These are phyloP conservation scores for Erannis defoliaria DNA, from an alignment of 2,888 invertebrate species.

Conservation along the genomic window DNA sequence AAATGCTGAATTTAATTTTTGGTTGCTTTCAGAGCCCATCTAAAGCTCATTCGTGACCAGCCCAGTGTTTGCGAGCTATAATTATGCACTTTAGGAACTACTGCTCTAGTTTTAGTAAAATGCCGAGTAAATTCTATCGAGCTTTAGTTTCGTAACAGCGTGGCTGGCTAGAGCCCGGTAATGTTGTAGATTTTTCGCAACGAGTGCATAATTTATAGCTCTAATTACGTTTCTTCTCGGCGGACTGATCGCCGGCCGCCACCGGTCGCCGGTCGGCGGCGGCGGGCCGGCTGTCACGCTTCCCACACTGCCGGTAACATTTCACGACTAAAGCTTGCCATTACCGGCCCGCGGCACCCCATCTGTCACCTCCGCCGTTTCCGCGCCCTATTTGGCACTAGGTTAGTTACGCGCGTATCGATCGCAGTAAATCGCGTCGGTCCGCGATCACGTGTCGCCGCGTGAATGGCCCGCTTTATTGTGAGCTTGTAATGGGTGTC, in stretches of 20 bases:
- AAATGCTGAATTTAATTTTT: no score
- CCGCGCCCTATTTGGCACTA: constrained; percentile 55
- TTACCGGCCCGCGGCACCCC: constrained; percentile 50
- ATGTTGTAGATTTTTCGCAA: constrained; percentile 27
- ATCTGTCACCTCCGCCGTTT: constrained; percentile 51
- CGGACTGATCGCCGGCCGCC: background rate
- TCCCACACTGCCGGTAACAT: constrained; percentile 59
- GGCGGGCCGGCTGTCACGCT: constrained; percentile 31
- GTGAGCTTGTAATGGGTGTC: constrained; percentile 40
- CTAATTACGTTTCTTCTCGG: constrained; percentile 33
- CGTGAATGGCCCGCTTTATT: constrained; percentile 57
- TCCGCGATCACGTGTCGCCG: constrained; percentile 54
- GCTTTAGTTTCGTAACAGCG: background rate
- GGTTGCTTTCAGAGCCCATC: no score
- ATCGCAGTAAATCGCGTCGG: constrained; percentile 57
- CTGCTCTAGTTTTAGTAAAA: background rate
- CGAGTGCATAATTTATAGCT: constrained; percentile 34
- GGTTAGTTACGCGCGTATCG: constrained; percentile 57
- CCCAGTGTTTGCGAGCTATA: background rate
- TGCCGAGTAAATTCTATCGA: constrained; percentile 1
- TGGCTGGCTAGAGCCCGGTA: background rate
- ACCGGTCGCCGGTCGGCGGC: no score
- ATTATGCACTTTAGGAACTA: background rate
- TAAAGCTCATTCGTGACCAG: background rate
- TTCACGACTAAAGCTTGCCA: constrained; percentile 54